Conservation (phyloP, 1,140 invertebrate genomes). For the Achroia grisella region DNA sequence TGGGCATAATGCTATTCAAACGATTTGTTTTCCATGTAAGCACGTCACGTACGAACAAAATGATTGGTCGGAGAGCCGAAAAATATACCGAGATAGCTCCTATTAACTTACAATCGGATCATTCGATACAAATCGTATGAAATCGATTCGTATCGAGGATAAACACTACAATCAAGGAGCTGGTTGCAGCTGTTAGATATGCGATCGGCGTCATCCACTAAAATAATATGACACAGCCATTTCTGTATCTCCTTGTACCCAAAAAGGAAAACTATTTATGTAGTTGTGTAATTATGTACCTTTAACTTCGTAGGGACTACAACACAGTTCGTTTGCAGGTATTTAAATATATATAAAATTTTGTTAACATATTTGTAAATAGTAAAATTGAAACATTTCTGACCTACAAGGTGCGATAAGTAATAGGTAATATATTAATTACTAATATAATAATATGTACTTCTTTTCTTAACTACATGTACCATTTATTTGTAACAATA, state of each 20-base stretch:
- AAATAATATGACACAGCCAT: conserved; percentile 71
- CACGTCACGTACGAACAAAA: conserved; percentile 66
- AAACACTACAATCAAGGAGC: conserved; percentile 65
- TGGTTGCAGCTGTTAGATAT: conserved; percentile 63
- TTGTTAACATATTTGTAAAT: too few relatives aligned
- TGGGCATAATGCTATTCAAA: conserved; percentile 62
- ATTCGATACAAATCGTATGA: conserved; percentile 64
- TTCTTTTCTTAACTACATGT: too few relatives aligned
- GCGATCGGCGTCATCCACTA: conserved; percentile 66
- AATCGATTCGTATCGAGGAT: conserved; percentile 66
- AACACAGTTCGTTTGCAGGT: conserved; percentile 10
- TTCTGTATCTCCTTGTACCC: conserved; percentile 47
- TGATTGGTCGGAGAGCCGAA: conserved; percentile 53
- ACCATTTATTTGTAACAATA: too few relatives aligned
- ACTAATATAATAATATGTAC: too few relatives aligned
- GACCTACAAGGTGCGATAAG: too few relatives aligned
- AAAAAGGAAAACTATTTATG: conserved; percentile 49
- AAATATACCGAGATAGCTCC: conserved; percentile 60
- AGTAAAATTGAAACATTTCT: too few relatives aligned
- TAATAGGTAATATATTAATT: too few relatives aligned
- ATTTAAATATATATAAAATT: too few relatives aligned
- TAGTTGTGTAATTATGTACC: conserved; percentile 15
- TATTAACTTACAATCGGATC: conserved; percentile 64
- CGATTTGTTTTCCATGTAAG: conserved; percentile 65
- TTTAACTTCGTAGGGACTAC: too few relatives aligned